Evolutionary conservation across 2,797 vertebrate species (phyloP).

Genomic region (Alca torda): DNA sequence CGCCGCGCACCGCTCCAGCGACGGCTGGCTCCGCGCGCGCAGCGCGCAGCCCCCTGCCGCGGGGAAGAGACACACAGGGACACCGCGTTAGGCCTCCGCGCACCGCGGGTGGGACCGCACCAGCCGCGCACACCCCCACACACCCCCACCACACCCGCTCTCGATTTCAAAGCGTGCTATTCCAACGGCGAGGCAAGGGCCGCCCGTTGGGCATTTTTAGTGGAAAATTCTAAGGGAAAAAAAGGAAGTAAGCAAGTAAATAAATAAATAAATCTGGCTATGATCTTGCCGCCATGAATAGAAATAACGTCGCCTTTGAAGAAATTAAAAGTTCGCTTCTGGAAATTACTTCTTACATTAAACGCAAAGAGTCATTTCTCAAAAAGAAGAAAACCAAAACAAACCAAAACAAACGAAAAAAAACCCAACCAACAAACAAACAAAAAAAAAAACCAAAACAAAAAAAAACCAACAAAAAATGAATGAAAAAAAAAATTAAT

Average conservation of each 20-base stretch:
- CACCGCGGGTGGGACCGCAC: no score
- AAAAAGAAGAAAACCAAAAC: not conserved
- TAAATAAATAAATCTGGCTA: no score
- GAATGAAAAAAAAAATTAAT: not conserved
- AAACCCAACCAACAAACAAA: no score
- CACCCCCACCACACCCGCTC: no score
- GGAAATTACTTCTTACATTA: fast-evolving
- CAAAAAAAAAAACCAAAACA: not conserved
- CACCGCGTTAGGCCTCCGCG: not conserved
- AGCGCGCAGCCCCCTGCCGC: slow-evolving; percentile 89
- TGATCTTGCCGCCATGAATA: not conserved
- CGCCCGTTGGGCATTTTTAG: not conserved
- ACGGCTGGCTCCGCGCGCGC: slow-evolving; percentile 83
- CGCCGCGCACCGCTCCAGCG: slow-evolving; percentile 87
- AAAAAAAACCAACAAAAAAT: not conserved
- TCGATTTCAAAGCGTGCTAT: no score
- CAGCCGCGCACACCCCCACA: no score
- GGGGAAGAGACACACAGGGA: not conserved
- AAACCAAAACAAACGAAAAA: no score
- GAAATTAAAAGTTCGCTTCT: fast-evolving
- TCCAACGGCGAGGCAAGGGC: not conserved
- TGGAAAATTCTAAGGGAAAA: no score
- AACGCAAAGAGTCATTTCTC: not conserved
- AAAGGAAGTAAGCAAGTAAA: no score
- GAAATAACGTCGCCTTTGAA: fast-evolving